Evolutionary conservation across 2,113 vertebrate species (phyloP), one percentile per base, ranked within the genome.

Genomic region (Tenrec ecaudatus): DNA sequence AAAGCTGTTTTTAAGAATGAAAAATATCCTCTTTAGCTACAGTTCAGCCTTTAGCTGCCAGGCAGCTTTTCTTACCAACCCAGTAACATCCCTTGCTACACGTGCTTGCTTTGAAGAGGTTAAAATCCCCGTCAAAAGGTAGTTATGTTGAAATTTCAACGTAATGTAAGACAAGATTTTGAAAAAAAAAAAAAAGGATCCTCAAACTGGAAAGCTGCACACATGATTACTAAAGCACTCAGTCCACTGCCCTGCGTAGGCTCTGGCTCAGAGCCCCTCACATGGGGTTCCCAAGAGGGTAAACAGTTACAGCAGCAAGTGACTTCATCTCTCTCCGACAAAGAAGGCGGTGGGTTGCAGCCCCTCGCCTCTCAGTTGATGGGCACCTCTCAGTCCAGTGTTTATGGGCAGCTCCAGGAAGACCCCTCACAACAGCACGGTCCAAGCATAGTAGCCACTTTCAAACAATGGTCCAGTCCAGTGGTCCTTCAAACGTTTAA

Each of bases 91-190:
- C 20, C 85, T 27, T 53, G 3, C 17, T 91, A 53, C 1, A 60
- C 10, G 73, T 19, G 66, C 38, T 84, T 86, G 17, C 14, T 47
- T 60, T 73, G 20, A 89, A 80, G 22, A 93, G 86, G 71, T 85
- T 3, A 0, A 71, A 92, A 75, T 82, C 1, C 40, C 29, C 27
- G 25, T 79, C 27, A 58, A 57, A 22, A 83, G 88, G 68, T 94
- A 93, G 88, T 82, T 88, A 85, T 64, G 66, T 43, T 93, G 86
- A 71, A 84, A 73, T 85, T 75, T 73, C 80, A 91, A 14, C 73
- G 1, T 62, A 23, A 20, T 40, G 57, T 60, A 92, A 93, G 22
- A 85, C 15, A 75, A 23, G 15, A 73, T 69, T 94, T 94, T 94
- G 14, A 90, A 33, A 6, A n/a, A 82, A 95, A 92, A 89, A n/a